phyloP scores from a whole-genome alignment of 2,113 vertebrate genomes.

The Melospiza melodia region DNA sequence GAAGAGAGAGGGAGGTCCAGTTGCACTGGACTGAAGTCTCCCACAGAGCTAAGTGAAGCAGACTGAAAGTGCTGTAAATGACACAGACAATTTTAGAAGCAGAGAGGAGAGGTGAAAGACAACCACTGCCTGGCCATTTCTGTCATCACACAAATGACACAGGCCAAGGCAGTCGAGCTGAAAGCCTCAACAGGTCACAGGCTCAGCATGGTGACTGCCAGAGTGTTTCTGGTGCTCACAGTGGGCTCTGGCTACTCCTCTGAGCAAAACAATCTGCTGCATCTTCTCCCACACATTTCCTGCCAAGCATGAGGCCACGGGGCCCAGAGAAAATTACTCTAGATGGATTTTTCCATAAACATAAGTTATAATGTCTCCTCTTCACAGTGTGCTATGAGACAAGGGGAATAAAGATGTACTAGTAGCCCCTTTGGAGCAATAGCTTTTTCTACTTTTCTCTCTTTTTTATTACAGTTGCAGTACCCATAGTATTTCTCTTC shows the following conservation, averaged over 20 bases:
- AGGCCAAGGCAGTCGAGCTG: background rate
- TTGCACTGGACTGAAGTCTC: background rate
- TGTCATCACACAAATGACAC: background rate
- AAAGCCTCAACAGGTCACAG: background rate
- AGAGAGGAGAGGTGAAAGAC: background rate
- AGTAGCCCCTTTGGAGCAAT: background rate
- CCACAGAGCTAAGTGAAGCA: background rate
- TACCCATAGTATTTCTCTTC: background rate
- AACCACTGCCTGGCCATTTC: background rate
- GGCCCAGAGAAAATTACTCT: background rate
- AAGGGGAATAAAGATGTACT: background rate
- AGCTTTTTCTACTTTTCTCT: background rate
- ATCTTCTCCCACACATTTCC: conserved; percentile 44
- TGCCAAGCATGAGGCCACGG: background rate
- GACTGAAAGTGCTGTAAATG: background rate
- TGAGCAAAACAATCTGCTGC: background rate
- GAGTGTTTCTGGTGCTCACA: background rate
- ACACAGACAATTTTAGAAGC: background rate
- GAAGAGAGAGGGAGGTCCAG: background rate
- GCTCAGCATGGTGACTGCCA: background rate
- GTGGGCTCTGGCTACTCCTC: background rate
- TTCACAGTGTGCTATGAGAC: background rate
- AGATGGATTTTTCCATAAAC: conserved; percentile 18
- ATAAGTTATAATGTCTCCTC: background rate
- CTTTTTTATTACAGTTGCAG: background rate